Evolutionary conservation across 2,888 invertebrate genomes (phyloP).

Genomic region (Caenorhabditis plicata): DNA sequence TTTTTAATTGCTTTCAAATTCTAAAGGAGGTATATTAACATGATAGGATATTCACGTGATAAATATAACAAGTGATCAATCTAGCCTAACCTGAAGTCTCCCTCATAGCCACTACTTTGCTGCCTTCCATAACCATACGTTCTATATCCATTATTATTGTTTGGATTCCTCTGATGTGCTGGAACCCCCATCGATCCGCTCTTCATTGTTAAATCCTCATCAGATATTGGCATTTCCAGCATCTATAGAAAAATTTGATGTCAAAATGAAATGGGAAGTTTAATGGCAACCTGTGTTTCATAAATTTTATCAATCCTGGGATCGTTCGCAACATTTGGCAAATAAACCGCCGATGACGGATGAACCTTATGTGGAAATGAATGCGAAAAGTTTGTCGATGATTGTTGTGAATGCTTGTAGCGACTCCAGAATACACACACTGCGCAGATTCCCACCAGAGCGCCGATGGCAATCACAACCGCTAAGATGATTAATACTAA

Average conservation of each 20-base stretch:
- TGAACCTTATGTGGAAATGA: conserved; percentile 48
- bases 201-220: conserved; percentile 60
- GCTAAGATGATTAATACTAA: conserved; percentile 56
- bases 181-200: conserved; percentile 50
- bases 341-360: conserved; percentile 45
- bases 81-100: conserved; percentile 52
- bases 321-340: conserved; percentile 36
- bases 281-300: too few relatives aligned
- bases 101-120: conserved; percentile 51
- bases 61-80: too few relatives aligned
- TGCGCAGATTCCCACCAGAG: conserved; percentile 55
- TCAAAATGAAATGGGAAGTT: neutral
- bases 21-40: too few relatives aligned
- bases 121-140: conserved; percentile 45
- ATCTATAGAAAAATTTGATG: conserved; percentile 30
- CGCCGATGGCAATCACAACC: conserved; percentile 50
- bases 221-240: conserved; percentile 64
- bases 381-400: conserved; percentile 36
- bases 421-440: conserved; percentile 51
- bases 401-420: conserved; percentile 39
- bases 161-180: conserved; percentile 29
- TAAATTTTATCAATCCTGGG: conserved; percentile 53
- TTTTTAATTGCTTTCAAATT: neutral
- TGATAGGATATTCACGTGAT: too few relatives aligned
- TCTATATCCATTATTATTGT: too few relatives aligned